Conservation (phyloP, 2,113 vertebrate genomes). For the Numida meleagris region DNA sequence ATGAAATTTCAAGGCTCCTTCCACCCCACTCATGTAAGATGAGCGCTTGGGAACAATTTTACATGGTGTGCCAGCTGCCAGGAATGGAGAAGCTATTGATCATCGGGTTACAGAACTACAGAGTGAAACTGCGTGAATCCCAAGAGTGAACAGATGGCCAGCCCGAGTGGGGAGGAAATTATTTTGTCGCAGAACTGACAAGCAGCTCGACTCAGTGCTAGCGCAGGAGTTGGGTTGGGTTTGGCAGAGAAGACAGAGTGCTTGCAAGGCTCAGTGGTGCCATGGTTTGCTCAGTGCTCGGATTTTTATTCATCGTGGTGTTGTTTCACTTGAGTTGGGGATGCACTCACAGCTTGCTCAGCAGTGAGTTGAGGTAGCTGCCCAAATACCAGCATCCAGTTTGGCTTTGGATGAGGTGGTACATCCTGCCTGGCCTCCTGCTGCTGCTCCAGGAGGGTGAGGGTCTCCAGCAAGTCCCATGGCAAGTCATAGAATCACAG, state of each 20-base stretch:
- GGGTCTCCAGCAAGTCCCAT: not conserved
- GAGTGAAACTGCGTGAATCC: constrained; percentile 49
- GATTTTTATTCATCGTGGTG: not conserved
- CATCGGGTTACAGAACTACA: constrained; percentile 48
- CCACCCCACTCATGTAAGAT: not conserved
- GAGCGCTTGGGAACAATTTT: constrained; percentile 42
- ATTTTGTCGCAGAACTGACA: constrained; percentile 64
- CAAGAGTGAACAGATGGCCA: constrained; percentile 64
- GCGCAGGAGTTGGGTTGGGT: not conserved
- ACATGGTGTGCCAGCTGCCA: constrained; percentile 12
- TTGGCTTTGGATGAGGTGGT: not conserved
- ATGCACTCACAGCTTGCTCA: not conserved
- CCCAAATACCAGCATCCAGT: not conserved
- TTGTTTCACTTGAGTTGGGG: not conserved
- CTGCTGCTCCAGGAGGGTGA: not conserved
- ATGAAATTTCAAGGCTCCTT: not conserved
- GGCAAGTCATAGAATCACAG: too few relatives aligned
- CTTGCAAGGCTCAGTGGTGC: not conserved
- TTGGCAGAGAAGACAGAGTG: constrained; percentile 46
- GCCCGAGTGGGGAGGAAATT: constrained; percentile 16
- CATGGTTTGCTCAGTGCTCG: not conserved
- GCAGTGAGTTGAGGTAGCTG: not conserved
- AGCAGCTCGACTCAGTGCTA: constrained; percentile 38
- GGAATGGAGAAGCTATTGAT: constrained; percentile 45
- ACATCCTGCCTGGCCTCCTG: not conserved